phyloP scores from a whole-genome alignment of 2,888 invertebrate genomes.

The Oxyteleia sp. region DNA sequence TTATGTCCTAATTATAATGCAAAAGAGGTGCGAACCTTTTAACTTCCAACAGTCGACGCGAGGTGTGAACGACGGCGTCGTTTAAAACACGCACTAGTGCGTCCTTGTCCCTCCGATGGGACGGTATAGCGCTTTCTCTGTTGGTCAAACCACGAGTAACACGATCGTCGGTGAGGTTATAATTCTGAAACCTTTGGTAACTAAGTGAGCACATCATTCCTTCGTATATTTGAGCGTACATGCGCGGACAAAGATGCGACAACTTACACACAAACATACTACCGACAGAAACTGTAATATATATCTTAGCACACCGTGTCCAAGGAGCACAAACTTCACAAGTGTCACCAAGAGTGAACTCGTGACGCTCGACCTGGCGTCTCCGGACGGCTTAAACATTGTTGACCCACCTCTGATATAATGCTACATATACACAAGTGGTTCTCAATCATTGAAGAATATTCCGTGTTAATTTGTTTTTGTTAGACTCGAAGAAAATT shows the following conservation, averaged over 20 bases:
- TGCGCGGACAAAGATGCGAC: constrained; percentile 54
- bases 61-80: constrained; percentile 28
- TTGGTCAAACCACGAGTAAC: constrained; percentile 51
- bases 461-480: too few relatives aligned
- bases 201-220: constrained; percentile 75
- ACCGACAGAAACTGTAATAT: constrained; percentile 76
- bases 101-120: constrained; percentile 70
- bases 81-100: constrained; percentile 25
- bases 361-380: constrained; percentile 81
- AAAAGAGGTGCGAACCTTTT: constrained; percentile 6
- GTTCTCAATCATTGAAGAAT: constrained; percentile 84
- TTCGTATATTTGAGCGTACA: constrained; percentile 44
- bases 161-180: constrained; percentile 74
- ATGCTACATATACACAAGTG: constrained; percentile 80
- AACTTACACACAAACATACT: constrained; percentile 64
- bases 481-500: too few relatives aligned
- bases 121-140: constrained; percentile 1
- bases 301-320: constrained; percentile 80
- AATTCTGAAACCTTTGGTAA: constrained; percentile 80
- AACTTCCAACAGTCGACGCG: neutral
- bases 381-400: constrained; percentile 83
- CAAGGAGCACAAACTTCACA: constrained; percentile 85
- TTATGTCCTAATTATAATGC: constrained; percentile 27
- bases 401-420: constrained; percentile 86
- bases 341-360: constrained; percentile 85